Conservation (phyloP, 2,888 invertebrate species). For the Metellina segmentata region DNA sequence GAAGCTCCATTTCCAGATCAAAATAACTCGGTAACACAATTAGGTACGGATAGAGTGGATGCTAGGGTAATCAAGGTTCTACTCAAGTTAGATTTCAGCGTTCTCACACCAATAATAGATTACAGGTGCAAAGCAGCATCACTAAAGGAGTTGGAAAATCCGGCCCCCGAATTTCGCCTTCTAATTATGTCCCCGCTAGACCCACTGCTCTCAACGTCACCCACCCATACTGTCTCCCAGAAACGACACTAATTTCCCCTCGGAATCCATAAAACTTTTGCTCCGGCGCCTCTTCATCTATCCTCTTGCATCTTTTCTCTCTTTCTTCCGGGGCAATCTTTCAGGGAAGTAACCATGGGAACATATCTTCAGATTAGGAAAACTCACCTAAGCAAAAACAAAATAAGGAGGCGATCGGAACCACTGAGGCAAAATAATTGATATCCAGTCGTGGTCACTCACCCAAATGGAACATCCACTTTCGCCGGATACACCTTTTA, state of each 20-base stretch:
- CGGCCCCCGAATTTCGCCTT: not conserved
- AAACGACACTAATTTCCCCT: conserved; percentile 64
- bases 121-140: not conserved
- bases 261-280: conserved; percentile 62
- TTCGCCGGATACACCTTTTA: conserved; percentile 32
- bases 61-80: too few species aligned
- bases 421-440: conserved; percentile 59
- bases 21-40: too few species aligned
- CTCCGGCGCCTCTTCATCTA: conserved; percentile 25
- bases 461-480: not conserved
- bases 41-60: too few species aligned
- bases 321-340: conserved; percentile 15
- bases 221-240: conserved; percentile 4
- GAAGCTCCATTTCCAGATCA: too few species aligned
- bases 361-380: conserved; percentile 58
- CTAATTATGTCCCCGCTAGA: not conserved
- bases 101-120: not conserved
- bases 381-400: conserved; percentile 8
- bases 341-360: conserved; percentile 53
- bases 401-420: conserved; percentile 20
- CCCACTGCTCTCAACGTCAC: not conserved
- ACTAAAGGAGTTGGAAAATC: not conserved
- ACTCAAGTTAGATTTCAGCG: too few species aligned
- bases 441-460: conserved; percentile 36
- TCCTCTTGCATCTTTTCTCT: not conserved